These are phyloP conservation scores for Melanotaenia pygmaea DNA, from an alignment of 2,797 vertebrate species.

Conservation along the genomic window DNA sequence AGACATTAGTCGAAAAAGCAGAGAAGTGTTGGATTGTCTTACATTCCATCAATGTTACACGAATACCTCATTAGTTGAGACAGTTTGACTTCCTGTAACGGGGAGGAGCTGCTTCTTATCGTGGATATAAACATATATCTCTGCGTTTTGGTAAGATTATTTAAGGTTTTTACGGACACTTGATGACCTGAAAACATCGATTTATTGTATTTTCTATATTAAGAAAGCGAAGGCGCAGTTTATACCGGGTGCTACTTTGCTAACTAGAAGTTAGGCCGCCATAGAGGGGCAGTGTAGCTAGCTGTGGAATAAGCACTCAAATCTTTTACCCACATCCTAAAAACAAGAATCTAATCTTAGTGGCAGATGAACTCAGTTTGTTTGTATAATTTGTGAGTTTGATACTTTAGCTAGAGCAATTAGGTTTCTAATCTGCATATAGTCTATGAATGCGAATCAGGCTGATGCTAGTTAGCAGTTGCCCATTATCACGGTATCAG, in stretches of 20 bases:
- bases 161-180: not conserved
- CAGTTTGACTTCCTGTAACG: constrained; percentile 53
- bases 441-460: not conserved
- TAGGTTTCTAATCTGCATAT: not conserved
- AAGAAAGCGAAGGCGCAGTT: not conserved
- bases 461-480: constrained; percentile 26
- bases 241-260: not conserved
- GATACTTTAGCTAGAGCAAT: not conserved
- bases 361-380: fast-evolving
- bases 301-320: not conserved
- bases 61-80: constrained; percentile 15
- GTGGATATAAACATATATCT: constrained; percentile 28
- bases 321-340: not conserved
- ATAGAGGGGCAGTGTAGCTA: constrained; percentile 39
- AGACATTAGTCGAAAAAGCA: not conserved
- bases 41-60: not conserved
- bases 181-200: not conserved
- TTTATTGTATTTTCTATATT: not conserved
- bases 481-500: not conserved
- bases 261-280: constrained; percentile 56
- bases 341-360: not conserved
- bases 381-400: not conserved
- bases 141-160: constrained; percentile 52
- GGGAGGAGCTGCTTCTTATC: constrained; percentile 35
- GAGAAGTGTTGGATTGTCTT: not conserved